Evolutionary conservation across 2,888 invertebrate genomes (phyloP).

Genomic region (Neuroscelio doddi): DNA sequence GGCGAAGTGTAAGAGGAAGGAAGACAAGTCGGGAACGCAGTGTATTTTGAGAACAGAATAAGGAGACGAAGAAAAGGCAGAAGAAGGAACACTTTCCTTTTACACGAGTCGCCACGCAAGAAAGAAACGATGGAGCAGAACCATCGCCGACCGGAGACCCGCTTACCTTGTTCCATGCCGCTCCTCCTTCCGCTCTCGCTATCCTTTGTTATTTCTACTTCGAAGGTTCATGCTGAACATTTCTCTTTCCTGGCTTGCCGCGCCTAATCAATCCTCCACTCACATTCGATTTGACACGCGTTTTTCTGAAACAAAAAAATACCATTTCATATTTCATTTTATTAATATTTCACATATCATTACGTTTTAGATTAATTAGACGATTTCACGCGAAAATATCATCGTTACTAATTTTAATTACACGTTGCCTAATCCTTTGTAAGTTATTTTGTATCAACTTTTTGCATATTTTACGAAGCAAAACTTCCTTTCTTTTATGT

Average conservation of each 20-base stretch:
- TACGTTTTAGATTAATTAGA: no score
- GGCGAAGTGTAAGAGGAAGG: conserved; percentile 12
- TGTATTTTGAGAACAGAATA: no score
- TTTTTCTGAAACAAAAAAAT: no score
- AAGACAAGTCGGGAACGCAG: background rate
- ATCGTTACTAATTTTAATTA: no score
- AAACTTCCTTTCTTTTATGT: no score
- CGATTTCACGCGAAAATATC: no score
- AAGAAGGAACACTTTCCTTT: conserved; percentile 45
- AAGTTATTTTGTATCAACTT: no score
- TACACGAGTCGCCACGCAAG: conserved; percentile 34
- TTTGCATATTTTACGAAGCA: no score
- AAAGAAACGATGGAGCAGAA: conserved; percentile 30
- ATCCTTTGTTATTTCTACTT: conserved; percentile 32
- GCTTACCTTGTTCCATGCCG: conserved; percentile 75
- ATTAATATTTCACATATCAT: no score
- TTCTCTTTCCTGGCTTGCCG: conserved; percentile 35
- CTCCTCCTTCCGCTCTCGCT: conserved; percentile 73
- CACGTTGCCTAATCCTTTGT: no score
- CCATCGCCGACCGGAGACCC: conserved; percentile 67
- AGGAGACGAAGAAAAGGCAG: conserved; percentile 12
- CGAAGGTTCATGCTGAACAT: conserved; percentile 63
- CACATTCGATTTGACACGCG: conserved; percentile 2
- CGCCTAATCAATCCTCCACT: conserved; percentile 38
- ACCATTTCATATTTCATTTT: no score